These are phyloP conservation scores for Latheticus oryzae DNA, from an alignment of 2,888 invertebrate genomes.

Conservation along the genomic window DNA sequence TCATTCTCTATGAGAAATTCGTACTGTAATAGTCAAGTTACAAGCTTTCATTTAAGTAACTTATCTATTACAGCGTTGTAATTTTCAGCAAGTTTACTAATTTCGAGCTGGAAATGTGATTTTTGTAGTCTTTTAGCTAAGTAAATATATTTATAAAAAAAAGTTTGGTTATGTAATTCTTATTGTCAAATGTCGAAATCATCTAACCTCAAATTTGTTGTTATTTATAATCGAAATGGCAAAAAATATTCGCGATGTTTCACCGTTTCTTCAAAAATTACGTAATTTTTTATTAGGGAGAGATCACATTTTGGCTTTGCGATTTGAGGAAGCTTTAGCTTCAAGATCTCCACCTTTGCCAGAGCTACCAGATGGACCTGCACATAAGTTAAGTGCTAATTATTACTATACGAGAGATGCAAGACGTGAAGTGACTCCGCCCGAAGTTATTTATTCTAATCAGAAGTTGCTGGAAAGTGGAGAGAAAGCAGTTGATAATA, in stretches of 20 bases:
- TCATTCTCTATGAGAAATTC: slow-evolving; percentile 46
- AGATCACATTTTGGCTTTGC: slow-evolving; percentile 67
- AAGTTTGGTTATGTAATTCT: background rate
- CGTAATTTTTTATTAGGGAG: slow-evolving; percentile 77
- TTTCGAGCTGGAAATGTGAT: slow-evolving; percentile 26
- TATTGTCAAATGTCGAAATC: slow-evolving; percentile 21
- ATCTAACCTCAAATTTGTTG: slow-evolving; percentile 26
- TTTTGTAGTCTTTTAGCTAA: slow-evolving; percentile 39
- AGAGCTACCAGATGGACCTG: slow-evolving; percentile 82
- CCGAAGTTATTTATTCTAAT: slow-evolving; percentile 67
- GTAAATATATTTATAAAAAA: slow-evolving; percentile 38
- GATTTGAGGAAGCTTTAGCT: slow-evolving; percentile 76
- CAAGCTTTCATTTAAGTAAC: slow-evolving; percentile 32
- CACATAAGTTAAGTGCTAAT: slow-evolving; percentile 82
- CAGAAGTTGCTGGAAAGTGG: slow-evolving; percentile 50
- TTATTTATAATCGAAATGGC: slow-evolving; percentile 40
- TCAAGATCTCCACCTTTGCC: slow-evolving; percentile 86
- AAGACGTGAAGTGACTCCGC: slow-evolving; percentile 81
- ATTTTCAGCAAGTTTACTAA: slow-evolving; percentile 19
- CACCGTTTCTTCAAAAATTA: slow-evolving; percentile 72
- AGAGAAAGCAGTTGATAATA: slow-evolving; percentile 14
- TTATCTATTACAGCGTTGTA: slow-evolving; percentile 14
- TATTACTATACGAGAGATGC: slow-evolving; percentile 88
- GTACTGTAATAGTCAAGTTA: slow-evolving; percentile 44
- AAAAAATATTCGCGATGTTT: slow-evolving; percentile 70